phyloP scores from a whole-genome alignment of 1,140 invertebrate genomes.

The Aphelenchoides avenae region DNA sequence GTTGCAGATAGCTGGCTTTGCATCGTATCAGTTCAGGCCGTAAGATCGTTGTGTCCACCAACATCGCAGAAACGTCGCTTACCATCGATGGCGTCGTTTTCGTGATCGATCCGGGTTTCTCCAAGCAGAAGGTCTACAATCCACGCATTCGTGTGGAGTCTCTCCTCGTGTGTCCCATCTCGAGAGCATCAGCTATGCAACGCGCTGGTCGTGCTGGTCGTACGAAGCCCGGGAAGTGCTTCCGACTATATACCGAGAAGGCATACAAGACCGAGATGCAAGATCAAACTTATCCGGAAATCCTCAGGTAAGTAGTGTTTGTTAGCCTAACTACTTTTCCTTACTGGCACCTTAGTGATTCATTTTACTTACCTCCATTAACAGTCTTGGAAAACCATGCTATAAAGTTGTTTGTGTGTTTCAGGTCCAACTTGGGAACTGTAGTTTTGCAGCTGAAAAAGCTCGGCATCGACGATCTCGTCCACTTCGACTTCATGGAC shows the following conservation, averaged over 20 bases:
- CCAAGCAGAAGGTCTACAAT: slow-evolving; percentile 98
- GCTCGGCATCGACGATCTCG: slow-evolving; percentile 95
- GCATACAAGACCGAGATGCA: slow-evolving; percentile 99
- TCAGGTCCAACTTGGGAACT: slow-evolving; percentile 81
- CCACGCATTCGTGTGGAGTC: slow-evolving; percentile 94
- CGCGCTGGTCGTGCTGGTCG: slow-evolving; percentile 83
- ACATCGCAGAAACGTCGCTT: slow-evolving; percentile 97
- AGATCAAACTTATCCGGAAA: slow-evolving; percentile 98
- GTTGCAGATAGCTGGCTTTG: slow-evolving; percentile 64
- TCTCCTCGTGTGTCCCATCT: slow-evolving; percentile 92
- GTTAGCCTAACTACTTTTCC: neutral
- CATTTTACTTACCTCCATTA: too few relatives aligned
- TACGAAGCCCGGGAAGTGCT: slow-evolving; percentile 94
- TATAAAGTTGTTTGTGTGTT: slow-evolving; percentile 21
- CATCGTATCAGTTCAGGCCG: slow-evolving; percentile 29
- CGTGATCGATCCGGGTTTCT: slow-evolving; percentile 99
- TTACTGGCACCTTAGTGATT: too few relatives aligned
- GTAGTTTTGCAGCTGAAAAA: slow-evolving; percentile 98
- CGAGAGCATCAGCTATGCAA: slow-evolving; percentile 98
- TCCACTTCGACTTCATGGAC: slow-evolving; percentile 99
- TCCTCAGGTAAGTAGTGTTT: slow-evolving; percentile 67
- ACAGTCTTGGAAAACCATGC: too few relatives aligned
- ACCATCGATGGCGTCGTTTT: slow-evolving; percentile 99
- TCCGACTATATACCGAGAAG: slow-evolving; percentile 95
- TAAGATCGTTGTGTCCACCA: slow-evolving; percentile 86